A percentile compares a stretch with the other conserved stretches of the same genome.
phyloP scores from a whole-genome alignment of 1,140 invertebrate genomes.

The Coelopa frigida region DNA sequence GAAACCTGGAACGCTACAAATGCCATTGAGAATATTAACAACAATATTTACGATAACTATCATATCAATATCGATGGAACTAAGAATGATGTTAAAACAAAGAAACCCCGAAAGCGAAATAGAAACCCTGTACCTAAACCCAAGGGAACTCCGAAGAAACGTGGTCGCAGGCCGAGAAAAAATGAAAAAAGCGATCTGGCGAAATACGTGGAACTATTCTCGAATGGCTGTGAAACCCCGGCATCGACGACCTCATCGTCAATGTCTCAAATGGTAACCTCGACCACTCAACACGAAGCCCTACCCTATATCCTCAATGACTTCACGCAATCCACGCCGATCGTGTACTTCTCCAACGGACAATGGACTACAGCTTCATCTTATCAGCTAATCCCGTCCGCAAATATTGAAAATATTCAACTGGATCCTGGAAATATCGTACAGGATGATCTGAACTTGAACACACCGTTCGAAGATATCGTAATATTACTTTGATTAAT shows the following conservation, averaged over 20 bases:
- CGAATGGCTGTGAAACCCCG: background rate
- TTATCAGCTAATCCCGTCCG: no score
- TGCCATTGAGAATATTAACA: slow-evolving; percentile 6
- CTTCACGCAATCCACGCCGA: no score
- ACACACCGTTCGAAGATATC: no score
- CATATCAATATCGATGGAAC: background rate
- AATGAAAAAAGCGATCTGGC: slow-evolving; percentile 1
- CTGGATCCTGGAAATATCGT: no score
- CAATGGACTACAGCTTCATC: no score
- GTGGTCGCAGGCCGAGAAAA: slow-evolving; percentile 3
- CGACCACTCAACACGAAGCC: slow-evolving; percentile 9
- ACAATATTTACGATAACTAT: slow-evolving; percentile 1
- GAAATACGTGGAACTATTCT: slow-evolving; percentile 9
- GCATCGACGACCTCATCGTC: slow-evolving; percentile 3
- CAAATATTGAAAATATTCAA: no score
- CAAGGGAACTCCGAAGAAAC: slow-evolving; percentile 2
- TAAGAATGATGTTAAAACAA: background rate
- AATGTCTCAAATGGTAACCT: slow-evolving; percentile 5
- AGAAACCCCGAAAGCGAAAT: background rate
- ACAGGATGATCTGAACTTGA: no score
- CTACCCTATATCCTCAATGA: no score
- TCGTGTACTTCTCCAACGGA: no score
- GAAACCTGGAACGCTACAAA: slow-evolving; percentile 2
- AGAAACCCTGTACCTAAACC: background rate
- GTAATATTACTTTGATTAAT: no score